Base-by-base conservation (phyloP, 2,888 invertebrate genomes). In the Epiblema foenella region DNA sequence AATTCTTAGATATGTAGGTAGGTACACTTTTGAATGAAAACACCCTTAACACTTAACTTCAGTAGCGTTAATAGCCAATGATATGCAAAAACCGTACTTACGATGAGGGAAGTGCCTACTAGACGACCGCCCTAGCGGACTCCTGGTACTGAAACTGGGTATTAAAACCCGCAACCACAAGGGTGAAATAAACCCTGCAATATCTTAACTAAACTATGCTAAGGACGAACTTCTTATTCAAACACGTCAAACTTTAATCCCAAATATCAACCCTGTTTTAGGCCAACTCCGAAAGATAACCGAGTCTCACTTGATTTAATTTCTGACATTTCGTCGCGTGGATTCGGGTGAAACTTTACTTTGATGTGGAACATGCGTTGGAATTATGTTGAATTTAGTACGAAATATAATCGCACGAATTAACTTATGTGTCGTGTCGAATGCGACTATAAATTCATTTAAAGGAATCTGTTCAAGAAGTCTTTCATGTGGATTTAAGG, bases 231-330 rank as follows among this genome's bases (percentile, higher is more conserved):
- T 54, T 64, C 52, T 39, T 54, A 54, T 64, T 39, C 52, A 64
- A 52, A 63, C 62, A 29, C 3, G 15, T 9, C 33, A 37, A 63
- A 64, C 39, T 63, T 63, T 54, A 52, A 64, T 39, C 17, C 54
- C 5, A 54, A 64, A 64, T 64, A 63, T 63, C 51, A 64, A 64
- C 52, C 64, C 64, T 29, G 52, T 52, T 54, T 24, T 24, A 60
- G 52, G 10, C 51, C 51, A 52, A 63, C 33, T 63, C 20, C 20
- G n/a, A 64, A 64, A 64, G 64, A 64, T 64, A 64, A 64, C 54
- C 39, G 9, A 24, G 20, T 33, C 24, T 3, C 5, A 20, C 52
- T 37, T 63, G 64, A 54, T 64, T 64, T 64, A 64, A 64, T 64
- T 64, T 54, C 64, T 11, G n/a, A 54, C 33, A 52, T 37, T 63